Evolutionary conservation across 2,113 vertebrate species (phyloP), one percentile per base, ranked within the genome.

Genomic region (Ivindomyrus marchei): DNA sequence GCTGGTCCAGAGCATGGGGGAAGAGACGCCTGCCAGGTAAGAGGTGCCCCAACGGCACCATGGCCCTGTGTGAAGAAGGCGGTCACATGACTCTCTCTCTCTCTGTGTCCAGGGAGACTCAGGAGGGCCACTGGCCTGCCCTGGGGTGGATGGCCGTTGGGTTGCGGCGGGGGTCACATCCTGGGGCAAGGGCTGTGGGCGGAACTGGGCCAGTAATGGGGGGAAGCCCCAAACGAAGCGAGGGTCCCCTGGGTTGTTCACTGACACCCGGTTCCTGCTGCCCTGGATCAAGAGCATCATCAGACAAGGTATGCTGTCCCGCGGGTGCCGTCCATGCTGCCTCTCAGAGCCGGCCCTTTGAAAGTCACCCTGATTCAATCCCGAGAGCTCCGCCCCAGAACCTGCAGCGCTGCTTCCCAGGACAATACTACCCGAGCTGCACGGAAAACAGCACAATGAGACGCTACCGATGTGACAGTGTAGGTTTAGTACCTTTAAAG

Each of bases 151-250:
- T 0, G 94, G 96, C 2, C 83, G 90, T 50, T 97, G 96, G 98
- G 96, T 95, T 39, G 95, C 95, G 0, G 93, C 96, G 88, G 98
- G 97, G 1, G 94, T 98, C 50, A 97, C 97, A 24, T 99, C 97
- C 56, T 98, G 97, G 97, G 97, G 98, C 0, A 96, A 97, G 91
- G 97, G 97, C 24, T 98, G 97, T 92, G 97, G 96, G 45, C 94
- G 96, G 80, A 94, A 96, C 91, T 98, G 98, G 97, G 92, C 70
- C 66, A 92, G 94, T 62, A 98, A 97, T 47, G 8, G 70, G 45
- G 90, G 90, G 83, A 95, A 92, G 27, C 93, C 92, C 1, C 92
- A 93, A 1, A 88, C 89, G 0, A 89, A 92, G 27, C 96, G 96
- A 95, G 97, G 97, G 47, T 97, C 97, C 45, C 98, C 97, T 0